These are phyloP conservation scores for Enteromius fasciolatus DNA, from an alignment of 2,797 vertebrate species.

Conservation along the genomic window DNA sequence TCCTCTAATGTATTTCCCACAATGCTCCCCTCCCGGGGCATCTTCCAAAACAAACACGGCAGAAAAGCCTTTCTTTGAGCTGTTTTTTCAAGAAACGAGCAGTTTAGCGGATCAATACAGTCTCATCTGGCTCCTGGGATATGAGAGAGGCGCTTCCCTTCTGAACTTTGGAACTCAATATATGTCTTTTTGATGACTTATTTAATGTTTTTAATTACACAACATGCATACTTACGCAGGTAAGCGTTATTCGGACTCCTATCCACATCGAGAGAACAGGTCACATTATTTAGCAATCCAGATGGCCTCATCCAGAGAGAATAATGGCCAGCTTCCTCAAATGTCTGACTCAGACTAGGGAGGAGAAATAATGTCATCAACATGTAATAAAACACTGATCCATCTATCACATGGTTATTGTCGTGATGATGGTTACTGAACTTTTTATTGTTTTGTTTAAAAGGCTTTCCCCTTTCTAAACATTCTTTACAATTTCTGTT, in stretches of 20 bases:
- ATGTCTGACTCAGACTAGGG: conserved; percentile 74
- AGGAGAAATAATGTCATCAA: conserved; percentile 59
- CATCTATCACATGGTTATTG: conserved; percentile 39
- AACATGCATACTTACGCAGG: conserved; percentile 66
- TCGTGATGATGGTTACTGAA: conserved; percentile 7
- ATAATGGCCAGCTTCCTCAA: conserved; percentile 78
- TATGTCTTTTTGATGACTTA: conserved; percentile 69
- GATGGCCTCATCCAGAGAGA: conserved; percentile 70
- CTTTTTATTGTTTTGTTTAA: conserved; percentile 2
- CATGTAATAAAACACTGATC: conserved; percentile 49
- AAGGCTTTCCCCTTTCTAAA: background rate
- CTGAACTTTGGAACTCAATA: conserved; percentile 62
- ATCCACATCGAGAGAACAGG: conserved; percentile 67
- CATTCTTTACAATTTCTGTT: background rate
- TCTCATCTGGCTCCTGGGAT: conserved; percentile 69
- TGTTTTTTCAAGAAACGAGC: conserved; percentile 70
- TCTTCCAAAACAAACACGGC: conserved; percentile 77
- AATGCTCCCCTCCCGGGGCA: conserved; percentile 71
- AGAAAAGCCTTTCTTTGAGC: conserved; percentile 81
- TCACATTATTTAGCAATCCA: conserved; percentile 47
- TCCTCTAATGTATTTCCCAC: conserved; percentile 83
- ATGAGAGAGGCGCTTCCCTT: conserved; percentile 63
- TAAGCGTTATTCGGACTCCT: conserved; percentile 67
- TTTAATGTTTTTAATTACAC: conserved; percentile 57
- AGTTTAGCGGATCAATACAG: conserved; percentile 77